Evolutionary conservation across 2,797 vertebrate genomes (phyloP).

Genomic region (Furcifer pardalis): DNA sequence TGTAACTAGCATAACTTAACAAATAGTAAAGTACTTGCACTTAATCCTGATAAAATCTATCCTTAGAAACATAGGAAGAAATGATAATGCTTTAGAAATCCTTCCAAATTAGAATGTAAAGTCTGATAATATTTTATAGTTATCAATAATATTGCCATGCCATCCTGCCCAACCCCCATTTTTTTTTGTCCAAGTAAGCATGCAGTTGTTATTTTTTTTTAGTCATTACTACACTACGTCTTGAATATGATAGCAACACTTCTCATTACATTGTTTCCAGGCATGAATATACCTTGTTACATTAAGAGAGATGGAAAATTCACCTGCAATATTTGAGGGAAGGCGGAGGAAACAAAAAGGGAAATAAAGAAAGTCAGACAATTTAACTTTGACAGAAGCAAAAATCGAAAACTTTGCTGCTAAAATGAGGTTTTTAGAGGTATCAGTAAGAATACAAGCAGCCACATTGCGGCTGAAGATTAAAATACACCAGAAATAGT

Average conservation of each 20-base stretch:
- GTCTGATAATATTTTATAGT: neutral
- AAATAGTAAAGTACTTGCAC: neutral
- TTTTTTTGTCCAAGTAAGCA: neutral
- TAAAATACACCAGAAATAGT: neutral
- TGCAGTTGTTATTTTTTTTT: neutral
- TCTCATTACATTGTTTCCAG: neutral
- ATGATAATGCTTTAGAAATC: neutral
- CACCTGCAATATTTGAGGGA: fast-evolving
- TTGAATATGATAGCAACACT: neutral
- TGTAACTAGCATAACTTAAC: neutral
- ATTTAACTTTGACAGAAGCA: neutral
- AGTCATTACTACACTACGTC: neutral
- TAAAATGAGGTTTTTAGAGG: neutral
- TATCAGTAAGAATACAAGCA: neutral
- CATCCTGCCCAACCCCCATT: no score
- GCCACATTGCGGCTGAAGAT: fast-evolving
- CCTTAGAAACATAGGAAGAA: neutral
- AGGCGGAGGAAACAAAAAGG: neutral
- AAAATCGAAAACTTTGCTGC: neutral
- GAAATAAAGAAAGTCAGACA: neutral
- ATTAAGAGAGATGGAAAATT: neutral
- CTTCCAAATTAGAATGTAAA: neutral
- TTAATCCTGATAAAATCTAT: neutral
- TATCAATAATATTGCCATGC: neutral
- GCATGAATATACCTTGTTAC: neutral